Evolutionary conservation across 2,797 vertebrate genomes (phyloP), one percentile per base, ranked within the genome.

Genomic region (Synanceia verrucosa): DNA sequence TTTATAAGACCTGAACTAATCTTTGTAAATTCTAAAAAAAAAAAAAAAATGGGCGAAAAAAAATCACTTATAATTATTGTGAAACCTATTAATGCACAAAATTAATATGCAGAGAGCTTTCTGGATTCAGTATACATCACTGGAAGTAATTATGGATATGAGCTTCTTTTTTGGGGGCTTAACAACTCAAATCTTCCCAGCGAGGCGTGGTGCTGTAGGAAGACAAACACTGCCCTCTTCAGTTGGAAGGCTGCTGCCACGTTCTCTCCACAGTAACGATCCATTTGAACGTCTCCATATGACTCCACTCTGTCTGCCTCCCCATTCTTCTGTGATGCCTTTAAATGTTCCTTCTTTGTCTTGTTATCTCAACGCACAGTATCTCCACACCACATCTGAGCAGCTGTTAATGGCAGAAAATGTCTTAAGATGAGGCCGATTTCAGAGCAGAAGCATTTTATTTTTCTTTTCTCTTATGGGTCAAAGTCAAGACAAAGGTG

Each of bases 171-270:
- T 33, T 55, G n/a, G n/a, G n/a, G n/a, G 24, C 37, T 46, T 16
- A 55, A 58, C 56, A 61, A 21, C 48, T 72, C 16, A 7, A 41
- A 26, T 67, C 28, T 62, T 57, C 11, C 13, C 9, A 16, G 19
- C 66, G 62, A 56, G 63, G 24, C 13, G 71, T 8, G n/a, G 21
- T 11, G 44, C 21, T 8, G 66, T 36, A 24, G 23, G 65, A 84
- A 84, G 83, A 80, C 76, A 59, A 89, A 91, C 81, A 88, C 91
- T 93, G 91, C 92, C 90, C 88, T 79, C 91, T 89, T 41, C 74
- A 89, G 91, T 61, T 1, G 21, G n/a, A n/a, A 36, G 56, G 65
- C 65, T 9, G 23, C 34, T 70, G 52, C 68, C 71, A 62, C 57
- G 73, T 67, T 23, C 69, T 6, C 34, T 53, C 48, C 23, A 10